Conservation (phyloP, 2,797 vertebrate genomes). For the Xerus rutilus region DNA sequence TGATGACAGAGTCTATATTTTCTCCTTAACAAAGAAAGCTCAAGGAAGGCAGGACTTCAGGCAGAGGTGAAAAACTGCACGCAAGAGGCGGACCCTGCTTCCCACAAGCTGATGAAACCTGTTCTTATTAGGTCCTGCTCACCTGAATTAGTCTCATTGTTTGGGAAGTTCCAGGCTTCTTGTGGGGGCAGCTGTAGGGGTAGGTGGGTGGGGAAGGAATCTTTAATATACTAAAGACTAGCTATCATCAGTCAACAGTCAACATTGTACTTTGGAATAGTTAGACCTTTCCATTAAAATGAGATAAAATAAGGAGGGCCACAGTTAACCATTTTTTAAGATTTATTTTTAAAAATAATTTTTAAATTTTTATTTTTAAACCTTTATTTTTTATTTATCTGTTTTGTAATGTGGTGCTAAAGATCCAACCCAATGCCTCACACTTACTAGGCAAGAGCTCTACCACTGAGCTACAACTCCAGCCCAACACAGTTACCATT, state of each 20-base stretch:
- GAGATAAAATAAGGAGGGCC: neutral
- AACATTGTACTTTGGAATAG: neutral
- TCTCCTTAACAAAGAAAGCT: neutral
- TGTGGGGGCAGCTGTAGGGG: too few relatives aligned
- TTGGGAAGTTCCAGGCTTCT: neutral
- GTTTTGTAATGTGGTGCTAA: too few relatives aligned
- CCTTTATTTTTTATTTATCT: too few relatives aligned
- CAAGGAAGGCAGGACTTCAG: neutral
- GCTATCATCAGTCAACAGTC: neutral
- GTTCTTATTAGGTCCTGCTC: neutral
- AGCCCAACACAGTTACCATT: neutral
- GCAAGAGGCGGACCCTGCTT: neutral
- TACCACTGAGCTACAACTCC: too few relatives aligned
- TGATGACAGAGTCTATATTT: neutral
- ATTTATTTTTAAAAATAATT: too few relatives aligned
- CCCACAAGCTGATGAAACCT: neutral
- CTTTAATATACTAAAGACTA: neutral
- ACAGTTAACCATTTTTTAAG: neutral
- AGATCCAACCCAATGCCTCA: too few relatives aligned
- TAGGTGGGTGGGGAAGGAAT: neutral
- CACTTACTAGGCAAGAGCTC: too few relatives aligned
- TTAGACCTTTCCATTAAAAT: neutral
- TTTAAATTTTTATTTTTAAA: too few relatives aligned
- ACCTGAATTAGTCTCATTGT: neutral
- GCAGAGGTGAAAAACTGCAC: neutral